These are phyloP conservation scores for Phrynocephalus vlangalii DNA, from an alignment of 2,797 vertebrate species.

Conservation along the genomic window DNA sequence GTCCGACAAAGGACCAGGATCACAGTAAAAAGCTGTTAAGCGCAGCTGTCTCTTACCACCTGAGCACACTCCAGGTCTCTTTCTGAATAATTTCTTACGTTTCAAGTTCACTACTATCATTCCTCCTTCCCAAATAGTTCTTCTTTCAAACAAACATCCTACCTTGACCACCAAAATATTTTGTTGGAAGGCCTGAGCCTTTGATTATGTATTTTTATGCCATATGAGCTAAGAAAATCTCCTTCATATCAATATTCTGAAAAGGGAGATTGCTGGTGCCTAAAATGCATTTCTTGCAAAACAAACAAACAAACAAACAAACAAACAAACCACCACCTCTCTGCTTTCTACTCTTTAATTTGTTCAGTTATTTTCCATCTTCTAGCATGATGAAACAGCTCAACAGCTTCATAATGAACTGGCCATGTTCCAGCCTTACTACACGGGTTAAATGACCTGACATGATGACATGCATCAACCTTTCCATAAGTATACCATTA, in stretches of 20 bases:
- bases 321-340: not conserved
- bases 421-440: not conserved
- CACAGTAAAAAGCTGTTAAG: too few relatives aligned
- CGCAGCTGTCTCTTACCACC: not conserved
- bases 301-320: not conserved
- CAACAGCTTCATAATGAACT: not conserved
- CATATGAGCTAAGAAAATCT: conserved; percentile 17
- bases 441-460: not conserved
- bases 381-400: conserved; percentile 13
- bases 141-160: not conserved
- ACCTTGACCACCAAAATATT: not conserved
- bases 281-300: conserved; percentile 3
- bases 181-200: not conserved
- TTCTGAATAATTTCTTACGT: not conserved
- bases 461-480: not conserved
- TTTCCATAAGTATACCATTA: not conserved
- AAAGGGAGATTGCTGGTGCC: not conserved
- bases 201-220: not conserved
- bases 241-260: conserved; percentile 6
- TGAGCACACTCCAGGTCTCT: not conserved
- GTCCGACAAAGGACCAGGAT: too few relatives aligned
- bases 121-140: not conserved
- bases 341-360: not conserved
- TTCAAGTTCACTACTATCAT: not conserved
- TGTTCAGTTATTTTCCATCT: conserved; percentile 10